Evolutionary conservation across 2,797 vertebrate species (phyloP).

Genomic region (Cygnus olor): DNA sequence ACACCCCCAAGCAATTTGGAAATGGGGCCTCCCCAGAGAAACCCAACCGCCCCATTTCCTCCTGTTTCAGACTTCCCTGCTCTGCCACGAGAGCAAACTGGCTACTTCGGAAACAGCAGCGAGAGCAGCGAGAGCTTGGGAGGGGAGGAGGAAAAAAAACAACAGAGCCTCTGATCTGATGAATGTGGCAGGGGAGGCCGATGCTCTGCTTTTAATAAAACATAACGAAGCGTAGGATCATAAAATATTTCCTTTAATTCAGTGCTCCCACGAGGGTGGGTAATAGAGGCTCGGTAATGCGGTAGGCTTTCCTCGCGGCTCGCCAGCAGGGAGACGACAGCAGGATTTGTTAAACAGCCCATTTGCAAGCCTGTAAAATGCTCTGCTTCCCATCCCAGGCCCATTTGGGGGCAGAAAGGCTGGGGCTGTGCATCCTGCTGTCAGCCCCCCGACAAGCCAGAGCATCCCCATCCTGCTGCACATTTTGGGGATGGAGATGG

Average conservation of each 20-base stretch:
- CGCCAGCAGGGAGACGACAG: neutral
- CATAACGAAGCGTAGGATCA: conserved; percentile 78
- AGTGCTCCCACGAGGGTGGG: conserved; percentile 65
- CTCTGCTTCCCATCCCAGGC: neutral
- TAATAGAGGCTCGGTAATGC: conserved; percentile 2
- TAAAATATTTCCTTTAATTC: conserved; percentile 79
- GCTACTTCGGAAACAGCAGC: neutral
- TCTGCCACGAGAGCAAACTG: accelerated
- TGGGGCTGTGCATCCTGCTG: too few relatives aligned
- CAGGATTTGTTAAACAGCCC: neutral
- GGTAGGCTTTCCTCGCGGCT: neutral
- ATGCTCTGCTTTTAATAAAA: conserved; percentile 75
- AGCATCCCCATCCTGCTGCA: too few relatives aligned
- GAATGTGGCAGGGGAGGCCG: conserved; percentile 48
- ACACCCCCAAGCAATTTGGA: accelerated
- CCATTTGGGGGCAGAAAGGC: too few relatives aligned
- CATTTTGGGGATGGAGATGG: too few relatives aligned
- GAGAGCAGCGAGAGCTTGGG: neutral
- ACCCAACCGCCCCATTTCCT: neutral
- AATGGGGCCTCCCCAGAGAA: accelerated
- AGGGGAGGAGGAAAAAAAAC: accelerated
- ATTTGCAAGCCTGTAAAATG: neutral
- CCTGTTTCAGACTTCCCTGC: neutral
- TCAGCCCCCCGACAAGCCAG: too few relatives aligned
- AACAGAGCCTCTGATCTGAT: neutral